Evolutionary conservation across 2,888 invertebrate genomes (phyloP), one percentile per base, ranked within the genome.

Genomic region (Amphipoea oculea): DNA sequence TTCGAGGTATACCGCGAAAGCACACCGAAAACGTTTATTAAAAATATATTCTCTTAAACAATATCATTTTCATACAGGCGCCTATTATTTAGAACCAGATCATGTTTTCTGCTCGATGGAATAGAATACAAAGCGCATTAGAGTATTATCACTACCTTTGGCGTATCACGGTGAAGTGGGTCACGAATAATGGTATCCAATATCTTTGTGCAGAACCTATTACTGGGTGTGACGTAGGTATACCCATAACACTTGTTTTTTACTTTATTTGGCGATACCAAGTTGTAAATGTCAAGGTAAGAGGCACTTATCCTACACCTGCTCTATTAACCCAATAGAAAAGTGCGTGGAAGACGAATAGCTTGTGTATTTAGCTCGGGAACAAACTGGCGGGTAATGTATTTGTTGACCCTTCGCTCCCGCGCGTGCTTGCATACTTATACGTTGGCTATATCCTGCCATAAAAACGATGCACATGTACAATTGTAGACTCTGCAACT

Each of bases 321-420:
- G 94, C 90, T 91, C 92, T 89, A 92, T 91, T 93, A 92, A 92
- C 91, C 91, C 87, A 92, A 91, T 91, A 91, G 90, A 92, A 60
- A 90, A 76, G 67, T 83, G 88, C 87, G 79, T 87, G 83, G 83
- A 92, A 94, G 92, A 94, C 91, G 90, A 90, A 94, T 93, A 90
- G 91, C 89, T 88, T 85, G 89, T 91, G 88, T 86, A 83, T 81
- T 89, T 89, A 88, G 83, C 84, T 85, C 81, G 78, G 87, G 89
- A 90, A 90, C 88, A 88, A 89, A 89, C 89, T 88, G 86, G 86
- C 81, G 85, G 86, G 88, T 91, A 91, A 92, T 92, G 86, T 89
- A 83, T 84, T 90, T 92, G 90, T 88, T 89, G 89, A 90, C 86
- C 84, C 84, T 76, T 79, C 79, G 77, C 70, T 86, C 82, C 82